Conservation (phyloP, 2,888 invertebrate genomes). For the Anthrax anthrax region DNA sequence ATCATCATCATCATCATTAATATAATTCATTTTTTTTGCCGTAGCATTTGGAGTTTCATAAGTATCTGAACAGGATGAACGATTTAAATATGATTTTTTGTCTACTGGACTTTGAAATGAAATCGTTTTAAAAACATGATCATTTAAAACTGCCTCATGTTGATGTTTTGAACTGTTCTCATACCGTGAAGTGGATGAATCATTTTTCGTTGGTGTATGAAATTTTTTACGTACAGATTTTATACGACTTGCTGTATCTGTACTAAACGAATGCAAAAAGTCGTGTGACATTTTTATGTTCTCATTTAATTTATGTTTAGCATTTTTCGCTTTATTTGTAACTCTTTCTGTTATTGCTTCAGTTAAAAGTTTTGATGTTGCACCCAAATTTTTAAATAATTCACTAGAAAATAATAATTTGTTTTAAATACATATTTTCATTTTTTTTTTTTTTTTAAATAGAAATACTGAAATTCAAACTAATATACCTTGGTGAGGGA, state of each 20-base stretch:
- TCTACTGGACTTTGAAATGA: conserved; percentile 30
- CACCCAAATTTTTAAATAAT: conserved; percentile 29
- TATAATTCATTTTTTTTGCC: conserved; percentile 12
- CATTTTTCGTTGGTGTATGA: conserved; percentile 9
- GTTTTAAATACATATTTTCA: too few species aligned
- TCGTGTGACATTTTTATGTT: conserved; percentile 29
- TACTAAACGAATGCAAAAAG: conserved; percentile 22
- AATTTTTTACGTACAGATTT: conserved; percentile 25
- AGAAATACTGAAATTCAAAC: too few species aligned
- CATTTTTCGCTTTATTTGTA: conserved; percentile 27
- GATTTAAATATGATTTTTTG: conserved; percentile 13
- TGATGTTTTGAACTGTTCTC: neutral
- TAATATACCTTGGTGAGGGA: conserved; percentile 28
- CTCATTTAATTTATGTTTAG: conserved; percentile 29
- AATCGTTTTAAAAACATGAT: conserved; percentile 30
- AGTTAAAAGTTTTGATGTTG: conserved; percentile 29
- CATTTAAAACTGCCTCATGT: conserved; percentile 14
- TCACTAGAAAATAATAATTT: conserved; percentile 21
- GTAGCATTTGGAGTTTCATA: conserved; percentile 28
- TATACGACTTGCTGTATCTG: conserved; percentile 25
- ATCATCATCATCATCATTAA: conserved; percentile 1
- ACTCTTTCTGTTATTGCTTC: conserved; percentile 32
- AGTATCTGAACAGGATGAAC: conserved; percentile 6
- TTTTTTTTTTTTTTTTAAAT: too few species aligned
- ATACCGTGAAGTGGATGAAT: conserved; percentile 17